Evolutionary conservation across 1,140 invertebrate genomes (phyloP).

Genomic region (Myzus persicae): DNA sequence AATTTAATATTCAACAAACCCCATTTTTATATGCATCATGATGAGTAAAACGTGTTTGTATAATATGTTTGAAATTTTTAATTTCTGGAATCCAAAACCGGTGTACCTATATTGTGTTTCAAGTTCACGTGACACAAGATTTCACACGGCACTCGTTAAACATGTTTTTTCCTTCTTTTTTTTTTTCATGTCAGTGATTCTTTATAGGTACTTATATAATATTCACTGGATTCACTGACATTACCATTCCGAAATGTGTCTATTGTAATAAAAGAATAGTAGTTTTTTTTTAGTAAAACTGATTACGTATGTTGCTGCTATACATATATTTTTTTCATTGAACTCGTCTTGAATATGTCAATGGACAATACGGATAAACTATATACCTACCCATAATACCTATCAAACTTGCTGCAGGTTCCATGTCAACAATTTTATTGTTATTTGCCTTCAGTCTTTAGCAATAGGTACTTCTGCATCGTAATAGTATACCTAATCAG

Average conservation of each 20-base stretch:
- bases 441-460: not conserved
- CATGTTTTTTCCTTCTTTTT: not conserved
- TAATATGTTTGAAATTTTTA: slow-evolving; percentile 19
- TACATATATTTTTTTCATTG: slow-evolving; percentile 1
- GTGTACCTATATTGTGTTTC: slow-evolving; percentile 27
- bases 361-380: not conserved
- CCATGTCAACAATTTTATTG: not conserved
- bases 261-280: slow-evolving; percentile 29
- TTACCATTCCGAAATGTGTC: not conserved
- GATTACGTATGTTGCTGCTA: not conserved
- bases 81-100: slow-evolving; percentile 40
- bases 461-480: not conserved
- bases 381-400: not conserved
- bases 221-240: slow-evolving; percentile 28
- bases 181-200: slow-evolving; percentile 17
- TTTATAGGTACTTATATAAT: slow-evolving; percentile 21
- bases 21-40: not conserved
- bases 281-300: not conserved
- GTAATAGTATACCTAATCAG: no score
- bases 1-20: slow-evolving; percentile 30
- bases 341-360: slow-evolving; percentile 27
- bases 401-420: not conserved
- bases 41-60: slow-evolving; percentile 42
- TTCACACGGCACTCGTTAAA: slow-evolving; percentile 39
- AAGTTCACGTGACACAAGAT: slow-evolving; percentile 42